Evolutionary conservation across 1,140 invertebrate genomes (phyloP).

Genomic region (Coelopa frigida): DNA sequence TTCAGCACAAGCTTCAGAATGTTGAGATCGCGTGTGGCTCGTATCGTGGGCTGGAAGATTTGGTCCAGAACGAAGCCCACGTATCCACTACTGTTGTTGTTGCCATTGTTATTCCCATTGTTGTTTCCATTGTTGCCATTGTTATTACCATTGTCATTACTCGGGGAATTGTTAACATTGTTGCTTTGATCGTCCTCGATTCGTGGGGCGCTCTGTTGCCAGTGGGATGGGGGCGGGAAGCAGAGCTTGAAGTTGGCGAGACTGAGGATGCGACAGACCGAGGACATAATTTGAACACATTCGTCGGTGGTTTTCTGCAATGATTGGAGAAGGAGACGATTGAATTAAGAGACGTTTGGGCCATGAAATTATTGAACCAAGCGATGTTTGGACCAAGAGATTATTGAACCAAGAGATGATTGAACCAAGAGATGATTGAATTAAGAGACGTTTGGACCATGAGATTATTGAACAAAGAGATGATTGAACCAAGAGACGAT

Average conservation of each 20-base stretch:
- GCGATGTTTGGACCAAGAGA: too few relatives aligned
- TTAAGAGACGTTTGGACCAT: too few relatives aligned
- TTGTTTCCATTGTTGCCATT: too few relatives aligned
- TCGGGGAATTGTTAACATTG: too few relatives aligned
- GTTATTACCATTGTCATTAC: too few relatives aligned
- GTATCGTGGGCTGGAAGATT: slow-evolving; percentile 63
- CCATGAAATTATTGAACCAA: too few relatives aligned
- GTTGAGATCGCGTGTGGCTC: slow-evolving; percentile 61
- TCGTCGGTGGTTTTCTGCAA: slow-evolving; percentile 58
- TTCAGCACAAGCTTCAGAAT: slow-evolving; percentile 68
- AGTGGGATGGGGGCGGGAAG: slow-evolving; percentile 60
- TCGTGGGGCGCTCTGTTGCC: slow-evolving; percentile 47
- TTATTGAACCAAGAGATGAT: too few relatives aligned
- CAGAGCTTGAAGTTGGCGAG: slow-evolving; percentile 69
- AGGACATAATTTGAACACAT: slow-evolving; percentile 60
- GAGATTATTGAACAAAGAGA: too few relatives aligned
- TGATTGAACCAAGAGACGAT: too few relatives aligned
- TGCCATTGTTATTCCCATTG: too few relatives aligned
- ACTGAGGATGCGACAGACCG: slow-evolving; percentile 62
- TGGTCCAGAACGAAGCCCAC: slow-evolving; percentile 50
- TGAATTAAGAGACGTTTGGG: too few relatives aligned
- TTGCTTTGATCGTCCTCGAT: slow-evolving; percentile 36
- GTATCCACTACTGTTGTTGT: slow-evolving; percentile 29
- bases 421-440: too few relatives aligned
- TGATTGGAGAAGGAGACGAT: not conserved